Evolutionary conservation across 2,113 vertebrate species (phyloP).

Genomic region (Cygnus atratus): DNA sequence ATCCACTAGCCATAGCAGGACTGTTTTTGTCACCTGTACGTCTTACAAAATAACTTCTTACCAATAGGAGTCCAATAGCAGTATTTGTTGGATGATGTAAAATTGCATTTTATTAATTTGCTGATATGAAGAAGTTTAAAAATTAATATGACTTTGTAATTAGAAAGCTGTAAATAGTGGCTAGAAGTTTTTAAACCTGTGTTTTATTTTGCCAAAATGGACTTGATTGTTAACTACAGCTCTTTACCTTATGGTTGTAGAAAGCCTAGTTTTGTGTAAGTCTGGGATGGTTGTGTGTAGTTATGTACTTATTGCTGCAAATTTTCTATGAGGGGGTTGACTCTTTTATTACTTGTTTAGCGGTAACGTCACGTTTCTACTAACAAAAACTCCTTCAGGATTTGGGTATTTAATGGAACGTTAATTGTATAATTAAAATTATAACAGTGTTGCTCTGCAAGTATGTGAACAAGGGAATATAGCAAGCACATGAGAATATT

Average conservation of each 20-base stretch:
- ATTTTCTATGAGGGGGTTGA: conserved; percentile 91
- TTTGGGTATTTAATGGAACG: conserved; percentile 77
- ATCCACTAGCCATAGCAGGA: conserved; percentile 71
- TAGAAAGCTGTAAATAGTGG: conserved; percentile 60
- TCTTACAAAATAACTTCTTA: conserved; percentile 52
- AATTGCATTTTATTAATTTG: conserved; percentile 45
- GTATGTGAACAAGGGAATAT: conserved; percentile 82
- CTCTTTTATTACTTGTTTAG: conserved; percentile 99
- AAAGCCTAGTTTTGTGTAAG: conserved; percentile 74
- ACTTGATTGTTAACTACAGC: conserved; percentile 57
- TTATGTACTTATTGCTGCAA: conserved; percentile 76
- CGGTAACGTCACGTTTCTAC: conserved; percentile 99
- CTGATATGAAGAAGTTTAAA: conserved; percentile 35
- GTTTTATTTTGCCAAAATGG: conserved; percentile 54
- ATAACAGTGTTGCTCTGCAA: conserved; percentile 82
- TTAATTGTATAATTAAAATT: conserved; percentile 82
- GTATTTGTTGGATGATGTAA: conserved; percentile 38
- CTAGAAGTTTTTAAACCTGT: conserved; percentile 42
- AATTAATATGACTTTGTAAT: conserved; percentile 46
- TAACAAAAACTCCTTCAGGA: conserved; percentile 87
- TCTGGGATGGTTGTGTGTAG: conserved; percentile 75
- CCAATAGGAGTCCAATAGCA: conserved; percentile 46
- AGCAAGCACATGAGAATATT: conserved; percentile 80
- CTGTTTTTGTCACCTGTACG: conserved; percentile 69
- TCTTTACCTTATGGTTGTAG: conserved; percentile 68